Base-by-base conservation (phyloP, 2,797 vertebrate species). In the Hylomyscus alleni region DNA sequence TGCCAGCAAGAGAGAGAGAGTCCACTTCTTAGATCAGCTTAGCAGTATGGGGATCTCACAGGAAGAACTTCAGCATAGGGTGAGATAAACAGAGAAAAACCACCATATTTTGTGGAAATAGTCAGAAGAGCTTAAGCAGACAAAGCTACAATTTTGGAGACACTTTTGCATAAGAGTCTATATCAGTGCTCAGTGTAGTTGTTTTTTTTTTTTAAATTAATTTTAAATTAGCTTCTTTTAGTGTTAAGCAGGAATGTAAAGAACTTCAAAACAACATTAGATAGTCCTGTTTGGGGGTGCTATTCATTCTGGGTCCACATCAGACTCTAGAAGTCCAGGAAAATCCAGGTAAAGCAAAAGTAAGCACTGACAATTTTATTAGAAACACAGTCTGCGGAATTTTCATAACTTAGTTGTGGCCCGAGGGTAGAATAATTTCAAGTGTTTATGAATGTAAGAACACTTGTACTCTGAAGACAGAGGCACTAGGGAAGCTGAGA, bases 71-170 rank as follows among this genome's bases (percentile, higher is more conserved):
- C 10, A 60, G 6, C 0, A 60, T 11, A 75, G 26, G 60, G 6
- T 34, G 22, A 78, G 24, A 87, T 47, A 54, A 54, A 65, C 4
- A 89, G 6, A 67, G 50, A 22, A n/a, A 10, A 20, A 69, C 7
- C 69, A 3, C 34, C 82, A 2, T 14, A 24, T 0, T 65, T 84
- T 19, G 40, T 13, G 78, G 60, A 94, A 90, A 83, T 65, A 1
- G 1, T 40, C 88, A 26, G 62, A 93, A 10, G 12, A 58, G 73
- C 62, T 72, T 50, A 77, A 84, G 3, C 24, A 81, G 2, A 65
- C 54, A 31, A 15, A 94, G 58, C 24, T 54, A 92, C 54, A 78
- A 31, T 31, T 91, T 89, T 89, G 22, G 40, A 89, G 92, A 34
- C 6, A 20, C 31, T n/a, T 65, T 93, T 81, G 22, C 8, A 6